These are phyloP conservation scores for Streblospio benedicti DNA, from an alignment of 1,140 invertebrate genomes.

Conservation along the genomic window DNA sequence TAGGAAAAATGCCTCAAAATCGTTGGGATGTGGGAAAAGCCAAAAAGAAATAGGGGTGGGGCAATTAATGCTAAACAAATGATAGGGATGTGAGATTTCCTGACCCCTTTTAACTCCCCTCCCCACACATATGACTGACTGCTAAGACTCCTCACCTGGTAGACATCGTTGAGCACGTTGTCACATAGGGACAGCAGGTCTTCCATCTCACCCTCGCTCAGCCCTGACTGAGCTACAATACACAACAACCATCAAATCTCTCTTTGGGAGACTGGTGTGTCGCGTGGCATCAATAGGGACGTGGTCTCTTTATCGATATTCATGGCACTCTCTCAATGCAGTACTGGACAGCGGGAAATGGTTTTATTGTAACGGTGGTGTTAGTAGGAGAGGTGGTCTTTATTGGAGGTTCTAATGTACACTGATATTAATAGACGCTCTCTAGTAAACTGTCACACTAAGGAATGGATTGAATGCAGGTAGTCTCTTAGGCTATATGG, in stretches of 20 bases:
- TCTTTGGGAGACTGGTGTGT: not conserved
- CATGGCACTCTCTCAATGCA: slow-evolving; percentile 1
- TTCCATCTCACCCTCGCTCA: slow-evolving; percentile 16
- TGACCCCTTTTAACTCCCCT: no score
- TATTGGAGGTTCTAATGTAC: slow-evolving; percentile 5
- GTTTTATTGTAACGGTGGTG: not conserved
- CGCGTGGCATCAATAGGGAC: not conserved
- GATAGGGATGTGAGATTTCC: no score
- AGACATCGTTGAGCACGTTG: slow-evolving; percentile 16
- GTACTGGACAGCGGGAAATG: not conserved
- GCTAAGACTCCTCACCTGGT: no score
- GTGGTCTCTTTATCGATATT: not conserved
- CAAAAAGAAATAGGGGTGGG: no score
- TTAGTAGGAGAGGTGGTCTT: not conserved
- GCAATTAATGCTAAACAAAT: no score
- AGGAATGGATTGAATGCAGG: no score
- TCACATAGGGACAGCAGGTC: slow-evolving; percentile 16
- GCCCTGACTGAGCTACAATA: slow-evolving; percentile 8
- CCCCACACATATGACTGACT: no score
- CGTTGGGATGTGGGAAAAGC: no score
- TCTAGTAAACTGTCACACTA: no score
- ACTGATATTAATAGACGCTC: no score
- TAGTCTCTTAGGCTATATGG: no score
- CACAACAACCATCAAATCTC: not conserved
- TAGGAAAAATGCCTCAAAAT: no score